Evolutionary conservation across 2,113 vertebrate genomes (phyloP), one percentile per base, ranked within the genome.

Genomic region (Phyllostomus hastatus): DNA sequence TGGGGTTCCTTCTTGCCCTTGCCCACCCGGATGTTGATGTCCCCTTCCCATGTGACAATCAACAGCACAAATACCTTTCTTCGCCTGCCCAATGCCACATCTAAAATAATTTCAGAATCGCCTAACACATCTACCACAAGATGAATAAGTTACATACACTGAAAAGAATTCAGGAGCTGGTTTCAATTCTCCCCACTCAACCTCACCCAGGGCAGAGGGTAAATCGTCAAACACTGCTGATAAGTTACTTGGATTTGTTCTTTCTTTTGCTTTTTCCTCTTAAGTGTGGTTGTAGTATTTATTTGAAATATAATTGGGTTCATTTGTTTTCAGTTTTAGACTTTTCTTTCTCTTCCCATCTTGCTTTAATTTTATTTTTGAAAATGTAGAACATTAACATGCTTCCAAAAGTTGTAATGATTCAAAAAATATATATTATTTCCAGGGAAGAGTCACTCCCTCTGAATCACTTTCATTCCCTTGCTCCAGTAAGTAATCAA

Each of bases 291-390:
- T 46, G 31, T 10, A 64, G 33, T 38, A 26, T 48, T 64, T 33
- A 46, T 69, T 12, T 38, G 70, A 67, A 87, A 54, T 48, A 67
- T 70, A 92, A 8, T 4, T 41, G 20, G 28, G 48, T 48, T 66
- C 26, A 2, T 85, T 90, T 35, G 17, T 84, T 83, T 81, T 67
- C 43, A 33, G 46, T 94, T 82, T 43, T 72, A 85, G 52, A 19
- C 15, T 83, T 88, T 83, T 79, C 41, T 88, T 76, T 66, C 33
- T 46, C 16, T 67, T 61, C 11, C 33, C 64, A 31, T 86, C n/a
- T 87, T 96, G 89, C 64, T 93, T 88, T 61, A 78, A 82, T 87
- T 94, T 87, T 83, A 67, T 38, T 95, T 92, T 84, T 83, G 24
- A 87, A 69, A 48, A 41, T 17, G 48, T 41, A 43, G 14, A 92